A percentile compares a stretch with the other conserved stretches of the same genome.
Conservation (phyloP, 2,888 invertebrate species). For the Synanthedon andrenaeformis region DNA sequence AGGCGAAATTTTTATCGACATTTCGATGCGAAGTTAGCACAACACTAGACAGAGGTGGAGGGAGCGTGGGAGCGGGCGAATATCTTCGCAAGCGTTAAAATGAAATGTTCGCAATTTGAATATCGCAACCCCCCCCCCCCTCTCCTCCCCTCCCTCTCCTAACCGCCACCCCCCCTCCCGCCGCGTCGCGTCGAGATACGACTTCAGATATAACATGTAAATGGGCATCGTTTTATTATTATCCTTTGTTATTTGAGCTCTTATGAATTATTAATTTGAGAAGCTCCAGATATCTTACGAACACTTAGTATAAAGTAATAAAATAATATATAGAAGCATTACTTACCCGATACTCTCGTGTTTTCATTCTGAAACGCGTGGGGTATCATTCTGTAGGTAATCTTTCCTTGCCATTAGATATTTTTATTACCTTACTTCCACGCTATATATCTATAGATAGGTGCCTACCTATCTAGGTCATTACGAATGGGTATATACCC, state of each 20-base stretch:
- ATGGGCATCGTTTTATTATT: constrained; percentile 3
- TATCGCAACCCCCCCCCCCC: constrained; percentile 31
- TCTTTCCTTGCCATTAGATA: too few relatives aligned
- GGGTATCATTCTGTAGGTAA: too few relatives aligned
- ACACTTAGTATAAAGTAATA: neutral
- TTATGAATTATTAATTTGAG: neutral
- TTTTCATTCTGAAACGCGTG: too few relatives aligned
- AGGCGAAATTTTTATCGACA: too few relatives aligned
- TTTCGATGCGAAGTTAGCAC: too few relatives aligned
- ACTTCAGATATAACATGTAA: constrained; percentile 5
- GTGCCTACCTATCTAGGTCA: too few relatives aligned
- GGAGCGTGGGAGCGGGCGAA: constrained; percentile 60
- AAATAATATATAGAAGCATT: too few relatives aligned
- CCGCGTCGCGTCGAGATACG: constrained; percentile 5
- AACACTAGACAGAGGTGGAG: too few relatives aligned
- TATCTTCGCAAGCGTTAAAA: constrained; percentile 70
- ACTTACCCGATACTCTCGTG: too few relatives aligned
- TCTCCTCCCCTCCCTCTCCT: constrained; percentile 6
- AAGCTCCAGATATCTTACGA: neutral
- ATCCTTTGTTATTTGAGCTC: neutral
- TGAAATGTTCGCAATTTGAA: constrained; percentile 72
- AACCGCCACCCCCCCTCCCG: constrained; percentile 6
- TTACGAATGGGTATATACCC: too few relatives aligned
- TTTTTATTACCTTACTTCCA: too few relatives aligned
- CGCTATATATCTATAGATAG: too few relatives aligned